A percentile compares a stretch with the other conserved stretches of the same genome.
These are phyloP conservation scores for Horisme vitalbata DNA, from an alignment of 2,888 invertebrate species.

Conservation along the genomic window DNA sequence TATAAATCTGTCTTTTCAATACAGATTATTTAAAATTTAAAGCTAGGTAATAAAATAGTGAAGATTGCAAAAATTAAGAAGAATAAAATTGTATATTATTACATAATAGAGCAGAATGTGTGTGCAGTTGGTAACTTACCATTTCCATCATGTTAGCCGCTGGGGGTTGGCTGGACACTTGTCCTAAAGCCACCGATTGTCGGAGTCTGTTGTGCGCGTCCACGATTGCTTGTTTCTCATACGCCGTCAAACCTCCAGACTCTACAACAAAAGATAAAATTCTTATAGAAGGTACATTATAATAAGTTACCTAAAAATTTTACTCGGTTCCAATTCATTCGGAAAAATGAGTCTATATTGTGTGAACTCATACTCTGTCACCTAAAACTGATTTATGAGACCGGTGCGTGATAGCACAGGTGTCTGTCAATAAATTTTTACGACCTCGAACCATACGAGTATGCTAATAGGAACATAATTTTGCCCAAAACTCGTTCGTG, in stretches of 20 bases:
- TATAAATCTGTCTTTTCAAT: constrained; percentile 35
- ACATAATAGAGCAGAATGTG: constrained; percentile 13
- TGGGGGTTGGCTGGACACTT: constrained; percentile 88
- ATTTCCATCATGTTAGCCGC: constrained; percentile 94
- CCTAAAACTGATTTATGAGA: constrained; percentile 65
- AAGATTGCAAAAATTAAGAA: constrained; percentile 27
- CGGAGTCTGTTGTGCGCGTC: constrained; percentile 91
- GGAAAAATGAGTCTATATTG: constrained; percentile 41
- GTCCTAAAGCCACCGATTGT: constrained; percentile 90
- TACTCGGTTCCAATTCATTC: neutral
- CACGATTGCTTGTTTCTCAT: constrained; percentile 89
- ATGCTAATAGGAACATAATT: constrained; percentile 62
- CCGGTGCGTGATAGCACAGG: constrained; percentile 65
- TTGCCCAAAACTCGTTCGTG: constrained; percentile 56
- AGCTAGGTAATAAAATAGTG: constrained; percentile 37
- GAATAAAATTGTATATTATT: constrained; percentile 19
- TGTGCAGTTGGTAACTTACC: constrained; percentile 74
- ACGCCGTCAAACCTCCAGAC: constrained; percentile 86
- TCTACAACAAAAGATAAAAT: constrained; percentile 61
- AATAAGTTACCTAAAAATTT: no score
- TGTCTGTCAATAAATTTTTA: constrained; percentile 78
- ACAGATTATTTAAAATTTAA: constrained; percentile 31
- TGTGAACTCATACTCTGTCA: constrained; percentile 54
- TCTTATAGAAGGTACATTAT: neutral
- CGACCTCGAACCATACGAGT: constrained; percentile 64